Evolutionary conservation across 2,113 vertebrate genomes (phyloP).

Genomic region (Sinocyclocheilus grahami): DNA sequence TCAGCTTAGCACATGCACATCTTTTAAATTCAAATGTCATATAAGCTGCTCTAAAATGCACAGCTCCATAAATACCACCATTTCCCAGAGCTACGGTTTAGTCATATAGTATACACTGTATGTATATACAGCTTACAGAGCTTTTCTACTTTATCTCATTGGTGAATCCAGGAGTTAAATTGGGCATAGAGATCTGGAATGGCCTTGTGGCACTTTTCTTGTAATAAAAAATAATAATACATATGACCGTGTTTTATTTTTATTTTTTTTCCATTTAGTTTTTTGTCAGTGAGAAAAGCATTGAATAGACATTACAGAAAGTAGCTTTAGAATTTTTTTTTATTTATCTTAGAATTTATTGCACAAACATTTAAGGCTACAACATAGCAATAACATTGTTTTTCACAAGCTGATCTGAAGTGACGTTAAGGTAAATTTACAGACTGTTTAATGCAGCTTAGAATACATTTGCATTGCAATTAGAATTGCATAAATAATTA

Average conservation of each 20-base stretch:
- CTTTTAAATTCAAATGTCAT: constrained; percentile 10
- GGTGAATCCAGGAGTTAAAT: neutral
- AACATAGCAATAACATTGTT: no score
- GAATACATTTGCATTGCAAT: no score
- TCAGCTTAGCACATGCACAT: constrained; percentile 15
- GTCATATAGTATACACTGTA: neutral
- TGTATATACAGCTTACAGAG: neutral
- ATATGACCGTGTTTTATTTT: neutral
- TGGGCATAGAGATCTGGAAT: neutral
- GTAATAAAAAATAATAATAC: neutral
- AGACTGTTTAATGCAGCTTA: no score
- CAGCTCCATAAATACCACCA: neutral
- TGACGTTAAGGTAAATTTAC: no score
- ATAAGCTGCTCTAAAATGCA: constrained; percentile 5
- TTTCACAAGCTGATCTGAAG: no score
- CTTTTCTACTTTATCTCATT: neutral
- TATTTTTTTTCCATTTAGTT: no score
- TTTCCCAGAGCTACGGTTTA: neutral
- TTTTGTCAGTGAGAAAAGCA: no score
- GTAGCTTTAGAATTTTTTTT: no score
- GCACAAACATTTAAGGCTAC: no score
- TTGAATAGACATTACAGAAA: no score
- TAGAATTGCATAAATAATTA: no score
- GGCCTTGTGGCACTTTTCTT: neutral
- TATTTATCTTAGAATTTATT: no score